Conservation (phyloP, 2,113 vertebrate species). For the Nothobranchius kuhntae region DNA sequence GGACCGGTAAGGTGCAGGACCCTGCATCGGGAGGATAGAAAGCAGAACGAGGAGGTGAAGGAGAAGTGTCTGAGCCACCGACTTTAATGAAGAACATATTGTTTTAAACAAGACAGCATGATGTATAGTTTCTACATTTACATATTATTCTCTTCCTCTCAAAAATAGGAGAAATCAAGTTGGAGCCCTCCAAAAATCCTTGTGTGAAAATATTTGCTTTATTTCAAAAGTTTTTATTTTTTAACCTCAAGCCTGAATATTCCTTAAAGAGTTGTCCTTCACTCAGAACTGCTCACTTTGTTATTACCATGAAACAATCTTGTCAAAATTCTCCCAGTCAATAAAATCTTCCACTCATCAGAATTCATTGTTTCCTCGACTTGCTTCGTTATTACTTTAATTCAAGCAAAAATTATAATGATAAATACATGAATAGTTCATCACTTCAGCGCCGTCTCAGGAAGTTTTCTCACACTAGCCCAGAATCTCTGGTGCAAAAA, state of each 20-base stretch:
- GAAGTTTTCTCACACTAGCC: background rate
- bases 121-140: too few species aligned
- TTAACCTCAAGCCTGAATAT: too few species aligned
- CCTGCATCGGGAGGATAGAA: slow-evolving; percentile 5
- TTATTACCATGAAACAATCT: too few species aligned
- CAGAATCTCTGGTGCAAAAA: background rate
- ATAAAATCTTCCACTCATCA: background rate
- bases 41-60: background rate
- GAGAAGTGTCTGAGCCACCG: background rate
- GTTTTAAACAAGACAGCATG: background rate
- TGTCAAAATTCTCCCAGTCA: too few species aligned
- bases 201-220: too few species aligned
- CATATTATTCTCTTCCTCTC: too few species aligned
- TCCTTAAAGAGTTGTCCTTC: too few species aligned
- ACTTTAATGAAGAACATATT: background rate
- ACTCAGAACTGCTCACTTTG: too few species aligned
- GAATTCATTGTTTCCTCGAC: background rate
- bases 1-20: slow-evolving; percentile 20
- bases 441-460: background rate
- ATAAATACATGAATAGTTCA: background rate
- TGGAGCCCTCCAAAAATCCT: too few species aligned
- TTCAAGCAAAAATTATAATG: background rate
- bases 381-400: background rate
- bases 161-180: too few species aligned
- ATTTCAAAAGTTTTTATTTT: too few species aligned